Evolutionary conservation across 2,888 invertebrate genomes (phyloP).

Genomic region (Idaea straminata): DNA sequence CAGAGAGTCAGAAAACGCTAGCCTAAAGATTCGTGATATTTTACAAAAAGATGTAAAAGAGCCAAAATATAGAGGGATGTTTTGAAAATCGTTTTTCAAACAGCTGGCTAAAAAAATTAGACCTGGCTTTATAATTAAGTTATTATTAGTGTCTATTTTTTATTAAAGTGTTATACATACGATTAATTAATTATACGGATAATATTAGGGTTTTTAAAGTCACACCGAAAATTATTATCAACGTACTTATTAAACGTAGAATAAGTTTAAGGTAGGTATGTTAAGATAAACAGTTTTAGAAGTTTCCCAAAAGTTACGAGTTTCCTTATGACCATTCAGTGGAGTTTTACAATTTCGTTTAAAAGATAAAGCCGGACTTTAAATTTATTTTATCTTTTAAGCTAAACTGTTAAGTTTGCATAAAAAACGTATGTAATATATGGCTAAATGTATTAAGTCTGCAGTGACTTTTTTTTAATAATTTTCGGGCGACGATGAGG

Average conservation of each 20-base stretch:
- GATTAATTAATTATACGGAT: no score
- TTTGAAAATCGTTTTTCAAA: no score
- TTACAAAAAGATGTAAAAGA: no score
- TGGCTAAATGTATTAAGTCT: background rate
- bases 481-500: background rate
- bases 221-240: background rate
- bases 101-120: no score
- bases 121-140: no score
- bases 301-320: background rate
- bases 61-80: no score
- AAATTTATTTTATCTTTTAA: background rate
- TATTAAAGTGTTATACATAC: no score
- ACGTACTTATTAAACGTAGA: background rate
- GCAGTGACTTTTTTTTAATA: background rate
- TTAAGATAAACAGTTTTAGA: background rate
- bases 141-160: no score
- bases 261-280: background rate
- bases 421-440: background rate
- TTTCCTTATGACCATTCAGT: background rate
- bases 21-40: no score
- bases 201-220: background rate
- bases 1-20: no score
- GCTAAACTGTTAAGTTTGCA: background rate
- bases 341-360: background rate
- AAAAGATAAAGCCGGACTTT: background rate